Percentiles rank a stretch among this genome's conserved stretches.
Evolutionary conservation across 2,888 invertebrate genomes (phyloP).

Genomic region (Lasioglossum zephyrum): DNA sequence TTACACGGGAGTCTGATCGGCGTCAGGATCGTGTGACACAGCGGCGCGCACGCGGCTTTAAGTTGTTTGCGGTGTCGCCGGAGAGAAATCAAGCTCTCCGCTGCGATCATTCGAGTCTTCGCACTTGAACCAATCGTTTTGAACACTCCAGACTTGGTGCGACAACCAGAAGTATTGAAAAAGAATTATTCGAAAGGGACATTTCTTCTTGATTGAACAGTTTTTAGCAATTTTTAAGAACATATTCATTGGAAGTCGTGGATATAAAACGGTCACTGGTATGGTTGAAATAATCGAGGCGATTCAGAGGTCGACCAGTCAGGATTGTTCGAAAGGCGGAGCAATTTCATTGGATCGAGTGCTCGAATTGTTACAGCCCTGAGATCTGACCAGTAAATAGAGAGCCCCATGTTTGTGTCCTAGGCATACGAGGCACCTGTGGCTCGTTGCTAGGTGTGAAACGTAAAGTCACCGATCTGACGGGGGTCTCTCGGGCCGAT

Average conservation of each 20-base stretch:
- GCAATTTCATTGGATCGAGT: neutral
- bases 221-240: neutral
- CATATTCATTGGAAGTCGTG: neutral
- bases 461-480: conserved; percentile 75
- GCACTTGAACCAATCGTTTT: neutral
- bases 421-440: neutral
- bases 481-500: conserved; percentile 76
- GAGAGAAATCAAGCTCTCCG: conserved; percentile 11
- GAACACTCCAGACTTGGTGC: neutral
- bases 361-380: neutral
- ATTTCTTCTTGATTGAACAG: neutral
- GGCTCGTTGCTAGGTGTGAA: conserved; percentile 71
- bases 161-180: neutral
- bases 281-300: neutral
- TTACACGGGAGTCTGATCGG: conserved; percentile 7
- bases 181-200: neutral
- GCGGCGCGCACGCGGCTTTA: conserved; percentile 9
- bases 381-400: conserved; percentile 27
- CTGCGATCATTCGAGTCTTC: neutral
- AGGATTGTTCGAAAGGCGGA: neutral
- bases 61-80: conserved; percentile 1
- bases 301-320: neutral
- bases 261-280: neutral
- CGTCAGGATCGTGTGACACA: conserved; percentile 47
- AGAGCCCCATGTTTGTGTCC: neutral